These are phyloP conservation scores for Lucinisca nassula DNA, from an alignment of 2,888 invertebrate species.

Conservation along the genomic window DNA sequence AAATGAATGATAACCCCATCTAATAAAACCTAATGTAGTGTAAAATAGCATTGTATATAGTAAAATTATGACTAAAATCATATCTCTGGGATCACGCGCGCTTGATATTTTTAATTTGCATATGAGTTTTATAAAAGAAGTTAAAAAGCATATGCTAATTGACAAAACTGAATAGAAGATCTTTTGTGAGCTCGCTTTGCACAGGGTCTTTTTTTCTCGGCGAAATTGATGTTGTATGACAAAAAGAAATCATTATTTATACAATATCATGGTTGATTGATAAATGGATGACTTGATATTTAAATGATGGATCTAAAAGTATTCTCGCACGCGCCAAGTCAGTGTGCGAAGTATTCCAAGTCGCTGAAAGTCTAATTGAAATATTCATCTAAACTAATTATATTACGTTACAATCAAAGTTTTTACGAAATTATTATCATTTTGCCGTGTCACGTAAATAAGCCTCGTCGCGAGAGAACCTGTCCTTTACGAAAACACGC, in stretches of 20 bases:
- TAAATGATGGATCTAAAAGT: background rate
- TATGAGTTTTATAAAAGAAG: background rate
- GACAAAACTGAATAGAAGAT: background rate
- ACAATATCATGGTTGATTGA: slow-evolving; percentile 10
- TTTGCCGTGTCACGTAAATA: background rate
- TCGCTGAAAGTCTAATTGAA: background rate
- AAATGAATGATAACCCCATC: background rate
- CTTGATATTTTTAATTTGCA: slow-evolving; percentile 10
- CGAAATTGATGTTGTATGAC: background rate
- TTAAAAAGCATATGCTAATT: slow-evolving; percentile 10
- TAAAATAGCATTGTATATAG: slow-evolving; percentile 4
- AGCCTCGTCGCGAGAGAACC: background rate
- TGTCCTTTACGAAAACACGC: no score
- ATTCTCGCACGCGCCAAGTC: slow-evolving; percentile 5
- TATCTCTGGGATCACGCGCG: background rate
- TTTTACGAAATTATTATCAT: background rate
- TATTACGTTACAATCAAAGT: background rate
- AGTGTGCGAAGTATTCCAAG: background rate
- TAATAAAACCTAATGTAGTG: background rate
- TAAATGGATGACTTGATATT: slow-evolving; percentile 5
- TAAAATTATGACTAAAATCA: background rate
- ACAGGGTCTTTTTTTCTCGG: background rate
- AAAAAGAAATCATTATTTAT: slow-evolving; percentile 10
- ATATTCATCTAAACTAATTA: slow-evolving; percentile 3
- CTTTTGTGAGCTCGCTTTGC: background rate